phyloP scores from a whole-genome alignment of 2,888 invertebrate species.

The Idaea dimidiata region DNA sequence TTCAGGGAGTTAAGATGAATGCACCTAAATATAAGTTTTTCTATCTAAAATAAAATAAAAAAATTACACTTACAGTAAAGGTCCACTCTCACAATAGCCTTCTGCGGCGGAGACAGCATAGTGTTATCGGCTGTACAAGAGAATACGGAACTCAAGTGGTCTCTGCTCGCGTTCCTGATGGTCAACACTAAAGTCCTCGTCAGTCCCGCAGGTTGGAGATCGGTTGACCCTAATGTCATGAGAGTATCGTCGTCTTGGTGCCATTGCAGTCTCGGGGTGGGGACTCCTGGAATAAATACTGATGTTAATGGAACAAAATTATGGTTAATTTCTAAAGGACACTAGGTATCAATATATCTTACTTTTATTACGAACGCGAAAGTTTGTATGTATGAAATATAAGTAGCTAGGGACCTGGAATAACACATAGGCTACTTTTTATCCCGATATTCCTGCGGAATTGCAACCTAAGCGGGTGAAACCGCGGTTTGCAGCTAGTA shows the following conservation, averaged over 20 bases:
- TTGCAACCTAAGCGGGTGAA: no score
- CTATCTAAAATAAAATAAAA: neutral
- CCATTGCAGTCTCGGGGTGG: slow-evolving; percentile 71
- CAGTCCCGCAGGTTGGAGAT: slow-evolving; percentile 46
- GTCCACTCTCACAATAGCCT: slow-evolving; percentile 84
- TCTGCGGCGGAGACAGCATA: slow-evolving; percentile 82
- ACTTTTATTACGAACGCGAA: no score
- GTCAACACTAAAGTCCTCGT: slow-evolving; percentile 55
- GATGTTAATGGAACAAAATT: neutral
- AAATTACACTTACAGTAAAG: slow-evolving; percentile 80
- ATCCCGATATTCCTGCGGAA: no score
- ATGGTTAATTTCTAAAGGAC: no score
- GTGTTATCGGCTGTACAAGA: slow-evolving; percentile 88
- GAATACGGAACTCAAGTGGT: slow-evolving; percentile 83
- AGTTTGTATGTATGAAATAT: no score
- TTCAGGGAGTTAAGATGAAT: no score
- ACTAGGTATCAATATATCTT: no score
- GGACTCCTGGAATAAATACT: slow-evolving; percentile 50
- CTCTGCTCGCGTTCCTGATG: slow-evolving; percentile 71
- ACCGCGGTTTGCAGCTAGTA: no score
- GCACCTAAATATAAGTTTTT: no score
- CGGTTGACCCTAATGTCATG: slow-evolving; percentile 52
- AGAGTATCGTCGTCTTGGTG: slow-evolving; percentile 64
- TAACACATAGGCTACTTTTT: no score
- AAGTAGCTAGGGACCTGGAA: no score